Evolutionary conservation across 1,140 invertebrate genomes (phyloP).

Genomic region (Drosophila neocordata): DNA sequence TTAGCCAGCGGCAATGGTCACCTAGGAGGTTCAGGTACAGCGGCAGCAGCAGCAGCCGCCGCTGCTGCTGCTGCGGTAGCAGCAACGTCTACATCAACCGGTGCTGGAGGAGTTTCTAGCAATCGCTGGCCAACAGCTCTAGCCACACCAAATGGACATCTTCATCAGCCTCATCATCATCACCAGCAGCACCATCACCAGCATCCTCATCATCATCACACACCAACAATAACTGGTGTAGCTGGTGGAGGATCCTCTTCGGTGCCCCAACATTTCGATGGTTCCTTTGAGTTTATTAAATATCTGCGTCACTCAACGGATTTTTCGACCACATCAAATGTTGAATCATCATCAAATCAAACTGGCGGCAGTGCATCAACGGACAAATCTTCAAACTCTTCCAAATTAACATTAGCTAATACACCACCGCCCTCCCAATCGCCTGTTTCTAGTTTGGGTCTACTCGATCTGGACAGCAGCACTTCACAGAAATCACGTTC

Average conservation of each 20-base stretch:
- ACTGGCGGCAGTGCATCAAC: slow-evolving; percentile 16
- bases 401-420: slow-evolving; percentile 29
- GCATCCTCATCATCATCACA: slow-evolving; percentile 7
- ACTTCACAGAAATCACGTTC: slow-evolving; percentile 76
- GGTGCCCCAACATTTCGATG: slow-evolving; percentile 75
- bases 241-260: slow-evolving; percentile 30
- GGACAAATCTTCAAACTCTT: slow-evolving; percentile 39
- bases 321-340: slow-evolving; percentile 39
- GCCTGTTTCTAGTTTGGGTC: slow-evolving; percentile 51
- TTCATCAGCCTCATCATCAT: slow-evolving; percentile 14
- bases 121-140: slow-evolving; percentile 75
- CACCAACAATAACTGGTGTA: background rate
- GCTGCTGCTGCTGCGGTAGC: slow-evolving; percentile 24
- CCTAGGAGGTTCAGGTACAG: slow-evolving; percentile 1
- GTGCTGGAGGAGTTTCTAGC: slow-evolving; percentile 14
- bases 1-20: background rate
- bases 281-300: slow-evolving; percentile 82
- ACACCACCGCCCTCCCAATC: slow-evolving; percentile 58
- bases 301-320: slow-evolving; percentile 79
- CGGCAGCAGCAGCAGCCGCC: slow-evolving; percentile 17
- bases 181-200: slow-evolving; percentile 1
- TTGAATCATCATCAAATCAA: slow-evolving; percentile 10
- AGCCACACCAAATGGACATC: slow-evolving; percentile 62
- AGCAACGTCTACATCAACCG: slow-evolving; percentile 23
- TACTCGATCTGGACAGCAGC: slow-evolving; percentile 75